These are phyloP conservation scores for Rhynchomys soricoides DNA, from an alignment of 2,113 vertebrate species.

Conservation along the genomic window DNA sequence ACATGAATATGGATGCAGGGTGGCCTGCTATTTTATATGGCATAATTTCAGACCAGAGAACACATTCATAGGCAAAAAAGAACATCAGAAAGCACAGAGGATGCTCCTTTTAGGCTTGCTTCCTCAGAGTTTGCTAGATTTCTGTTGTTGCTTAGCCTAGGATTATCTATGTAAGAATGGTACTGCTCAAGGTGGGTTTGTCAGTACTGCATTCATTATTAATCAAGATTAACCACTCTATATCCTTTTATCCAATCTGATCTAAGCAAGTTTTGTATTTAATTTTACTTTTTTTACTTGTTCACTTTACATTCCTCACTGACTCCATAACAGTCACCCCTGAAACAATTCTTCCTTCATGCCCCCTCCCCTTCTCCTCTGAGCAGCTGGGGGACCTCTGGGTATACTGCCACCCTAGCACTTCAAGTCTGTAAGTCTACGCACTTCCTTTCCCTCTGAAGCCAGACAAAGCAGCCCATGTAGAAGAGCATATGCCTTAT, in stretches of 20 bases:
- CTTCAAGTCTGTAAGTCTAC: no score
- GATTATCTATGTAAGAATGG: not conserved
- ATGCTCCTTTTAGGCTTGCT: not conserved
- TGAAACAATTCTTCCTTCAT: no score
- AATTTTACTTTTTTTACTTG: not conserved
- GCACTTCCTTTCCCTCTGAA: no score
- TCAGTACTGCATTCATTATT: not conserved
- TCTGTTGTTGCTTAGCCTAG: not conserved
- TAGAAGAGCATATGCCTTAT: no score
- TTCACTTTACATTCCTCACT: no score
- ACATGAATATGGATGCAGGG: not conserved
- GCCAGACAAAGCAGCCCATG: no score
- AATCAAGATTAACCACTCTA: not conserved
- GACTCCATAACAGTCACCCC: no score
- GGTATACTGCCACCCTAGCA: no score
- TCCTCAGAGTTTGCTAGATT: not conserved
- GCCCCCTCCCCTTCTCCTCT: no score
- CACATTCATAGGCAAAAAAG: not conserved
- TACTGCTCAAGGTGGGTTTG: not conserved
- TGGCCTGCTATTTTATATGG: not conserved
- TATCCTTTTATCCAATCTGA: not conserved
- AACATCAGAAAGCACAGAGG: not conserved
- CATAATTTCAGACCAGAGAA: not conserved
- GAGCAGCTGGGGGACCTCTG: no score
- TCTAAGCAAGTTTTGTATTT: not conserved